phyloP scores from a whole-genome alignment of 2,888 invertebrate genomes.

The Nomada goodeniana region DNA sequence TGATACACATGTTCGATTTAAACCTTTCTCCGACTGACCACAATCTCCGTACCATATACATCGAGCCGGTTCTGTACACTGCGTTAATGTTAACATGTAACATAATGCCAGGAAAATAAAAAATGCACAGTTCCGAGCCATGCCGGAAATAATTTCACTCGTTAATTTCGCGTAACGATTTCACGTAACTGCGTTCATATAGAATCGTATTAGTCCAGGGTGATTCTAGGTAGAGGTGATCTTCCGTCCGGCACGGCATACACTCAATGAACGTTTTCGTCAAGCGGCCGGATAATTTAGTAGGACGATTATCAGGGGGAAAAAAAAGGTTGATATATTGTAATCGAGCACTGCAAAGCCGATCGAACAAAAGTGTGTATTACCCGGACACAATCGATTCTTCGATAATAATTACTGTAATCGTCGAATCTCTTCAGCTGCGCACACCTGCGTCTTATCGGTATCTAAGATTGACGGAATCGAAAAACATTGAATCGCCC shows the following conservation, averaged over 20 bases:
- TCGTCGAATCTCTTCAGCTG: neutral
- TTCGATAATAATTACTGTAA: neutral
- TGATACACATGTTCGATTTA: slow-evolving; percentile 83
- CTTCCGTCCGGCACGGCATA: neutral
- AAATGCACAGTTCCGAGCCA: slow-evolving; percentile 11
- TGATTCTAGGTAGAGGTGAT: neutral
- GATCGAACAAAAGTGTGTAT: neutral
- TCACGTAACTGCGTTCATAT: neutral
- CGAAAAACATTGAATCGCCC: neutral
- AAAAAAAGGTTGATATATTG: neutral
- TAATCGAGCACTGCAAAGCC: neutral
- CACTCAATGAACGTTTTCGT: slow-evolving; percentile 3
- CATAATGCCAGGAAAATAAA: slow-evolving; percentile 14
- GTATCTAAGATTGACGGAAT: neutral
- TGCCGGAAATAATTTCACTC: neutral
- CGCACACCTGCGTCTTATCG: slow-evolving; percentile 53
- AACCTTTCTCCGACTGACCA: slow-evolving; percentile 65
- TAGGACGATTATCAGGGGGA: neutral
- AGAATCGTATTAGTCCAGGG: neutral
- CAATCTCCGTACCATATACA: slow-evolving; percentile 88
- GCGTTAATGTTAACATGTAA: slow-evolving; percentile 14
- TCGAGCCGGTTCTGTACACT: slow-evolving; percentile 40
- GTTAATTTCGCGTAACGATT: neutral
- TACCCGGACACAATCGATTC: neutral
- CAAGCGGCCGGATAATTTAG: neutral